Percentiles rank a stretch among this genome's conserved stretches.
phyloP scores from a whole-genome alignment of 64 coral and sea anemone species.

The Hydrozoanthus tunicans region DNA sequence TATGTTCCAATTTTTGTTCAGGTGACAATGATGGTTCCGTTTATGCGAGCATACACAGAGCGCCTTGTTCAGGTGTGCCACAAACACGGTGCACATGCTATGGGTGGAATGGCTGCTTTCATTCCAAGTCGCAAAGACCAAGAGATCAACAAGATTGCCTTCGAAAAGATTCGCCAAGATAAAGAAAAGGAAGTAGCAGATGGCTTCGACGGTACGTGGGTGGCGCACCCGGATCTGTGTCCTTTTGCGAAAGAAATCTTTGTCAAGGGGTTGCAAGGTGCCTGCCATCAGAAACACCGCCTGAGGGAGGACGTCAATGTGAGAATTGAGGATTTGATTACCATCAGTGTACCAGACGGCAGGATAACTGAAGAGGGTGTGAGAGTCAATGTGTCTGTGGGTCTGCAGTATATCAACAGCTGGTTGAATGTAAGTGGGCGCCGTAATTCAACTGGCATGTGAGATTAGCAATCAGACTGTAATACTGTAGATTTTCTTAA shows the following conservation, averaged over 20 bases:
- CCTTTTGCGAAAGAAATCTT: slow-evolving; percentile 87
- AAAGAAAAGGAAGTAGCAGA: slow-evolving; percentile 95
- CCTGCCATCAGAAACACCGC: slow-evolving; percentile 91
- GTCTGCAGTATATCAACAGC: slow-evolving; percentile 89
- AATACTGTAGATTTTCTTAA: no score
- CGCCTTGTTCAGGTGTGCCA: slow-evolving; percentile 95
- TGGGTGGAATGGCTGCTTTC: slow-evolving; percentile 98
- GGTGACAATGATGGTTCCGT: slow-evolving; percentile 95
- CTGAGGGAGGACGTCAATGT: slow-evolving; percentile 95
- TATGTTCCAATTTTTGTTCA: slow-evolving; percentile 17
- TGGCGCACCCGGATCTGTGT: slow-evolving; percentile 94
- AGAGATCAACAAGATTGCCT: slow-evolving; percentile 85
- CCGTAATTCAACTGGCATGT: no score
- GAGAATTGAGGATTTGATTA: slow-evolving; percentile 87
- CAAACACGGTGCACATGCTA: slow-evolving; percentile 96
- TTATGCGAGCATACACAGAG: slow-evolving; percentile 95
- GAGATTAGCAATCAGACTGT: no score
- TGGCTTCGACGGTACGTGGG: slow-evolving; percentile 99
- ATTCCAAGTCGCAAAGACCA: slow-evolving; percentile 92
- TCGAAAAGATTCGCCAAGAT: slow-evolving; percentile 89
- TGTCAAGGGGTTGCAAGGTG: slow-evolving; percentile 79
- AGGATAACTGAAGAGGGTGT: slow-evolving; percentile 93
- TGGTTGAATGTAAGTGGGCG: slow-evolving; percentile 80
- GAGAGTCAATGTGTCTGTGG: slow-evolving; percentile 80
- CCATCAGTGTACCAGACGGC: slow-evolving; percentile 77